Evolutionary conservation across 2,113 vertebrate genomes (phyloP).

Genomic region (Dermatemys mawii): DNA sequence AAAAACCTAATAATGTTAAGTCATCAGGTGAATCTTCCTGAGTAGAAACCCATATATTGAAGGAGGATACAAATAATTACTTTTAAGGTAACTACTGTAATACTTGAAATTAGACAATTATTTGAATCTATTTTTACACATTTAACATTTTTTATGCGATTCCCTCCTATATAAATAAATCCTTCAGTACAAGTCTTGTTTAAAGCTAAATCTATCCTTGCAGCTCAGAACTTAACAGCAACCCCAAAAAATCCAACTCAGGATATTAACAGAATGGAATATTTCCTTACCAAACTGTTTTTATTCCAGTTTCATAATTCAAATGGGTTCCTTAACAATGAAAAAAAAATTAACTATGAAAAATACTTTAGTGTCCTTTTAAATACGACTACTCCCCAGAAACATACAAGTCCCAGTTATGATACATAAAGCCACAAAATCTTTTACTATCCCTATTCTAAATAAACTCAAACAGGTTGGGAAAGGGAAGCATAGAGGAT

Average conservation of each 20-base stretch:
- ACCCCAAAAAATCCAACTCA: neutral
- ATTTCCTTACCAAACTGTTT: too few relatives aligned
- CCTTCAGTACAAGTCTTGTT: neutral
- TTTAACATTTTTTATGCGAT: neutral
- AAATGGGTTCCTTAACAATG: neutral
- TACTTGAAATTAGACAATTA: neutral
- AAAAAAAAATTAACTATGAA: fast-evolving
- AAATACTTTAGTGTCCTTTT: neutral
- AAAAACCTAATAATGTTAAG: neutral
- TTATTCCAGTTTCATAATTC: neutral
- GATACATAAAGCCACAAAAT: neutral
- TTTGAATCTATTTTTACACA: neutral
- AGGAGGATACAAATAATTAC: neutral
- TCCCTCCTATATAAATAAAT: neutral
- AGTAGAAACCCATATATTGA: neutral
- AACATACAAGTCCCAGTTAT: constrained; percentile 6
- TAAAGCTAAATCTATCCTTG: neutral
- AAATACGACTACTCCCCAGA: neutral
- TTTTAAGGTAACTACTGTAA: neutral
- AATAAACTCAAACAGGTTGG: constrained; percentile 3
- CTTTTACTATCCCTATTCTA: neutral
- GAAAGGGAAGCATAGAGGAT: neutral
- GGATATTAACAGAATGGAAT: neutral
- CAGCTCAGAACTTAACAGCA: neutral
- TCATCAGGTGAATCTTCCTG: neutral